Base-by-base conservation (phyloP, 2,888 invertebrate species). In the Drosophila flavopinicola region DNA sequence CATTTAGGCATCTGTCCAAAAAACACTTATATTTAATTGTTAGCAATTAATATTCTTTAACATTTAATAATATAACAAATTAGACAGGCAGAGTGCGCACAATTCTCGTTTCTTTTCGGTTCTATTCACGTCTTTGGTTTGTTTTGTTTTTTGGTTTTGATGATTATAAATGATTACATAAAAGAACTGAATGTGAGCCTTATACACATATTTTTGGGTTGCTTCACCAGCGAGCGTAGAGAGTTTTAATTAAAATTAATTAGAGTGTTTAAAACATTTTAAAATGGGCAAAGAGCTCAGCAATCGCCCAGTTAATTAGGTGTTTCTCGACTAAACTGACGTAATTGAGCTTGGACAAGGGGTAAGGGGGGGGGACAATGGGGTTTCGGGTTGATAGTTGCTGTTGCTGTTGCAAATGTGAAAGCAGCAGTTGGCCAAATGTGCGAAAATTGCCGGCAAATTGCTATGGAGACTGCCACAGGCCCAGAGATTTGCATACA, bases 341-440 rank as follows among this genome's bases (percentile, higher is more conserved):
- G 66, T 73, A 82, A 82, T 73, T 70, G 49, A 20, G 35, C 29
- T 6, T 5, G 6, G 11, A 3, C 17, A 3, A 6, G 29, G 6
- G 13, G 39, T 1, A 1, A 17, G 27, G n/a, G 5, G 13, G 17
- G 4, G 4, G 6, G 4, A 11, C 5, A 11, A 41, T n/a, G n/a
- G 47, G 32, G 20, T 38, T 17, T 25, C 32, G n/a, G 9, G 4
- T 47, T 35, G 45, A 60, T 60, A 51, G 69, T 51, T 39, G 38
- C 33, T 66, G 68, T 41, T 37, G 53, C 38, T 65, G 65, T 49
- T 54, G 54, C 68, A 67, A 79, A 79, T 74, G 83, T 72, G 79
- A 80, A 83, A 79, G 80, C 75, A 77, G 79, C 83, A 72, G 77
- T 77, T 79, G 77, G 77, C 72, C 69, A 77, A 80, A 80, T 72